Percentiles rank a stretch among this genome's conserved stretches.
phyloP scores from a whole-genome alignment of 2,888 invertebrate species.

The Hyalella azteca region DNA sequence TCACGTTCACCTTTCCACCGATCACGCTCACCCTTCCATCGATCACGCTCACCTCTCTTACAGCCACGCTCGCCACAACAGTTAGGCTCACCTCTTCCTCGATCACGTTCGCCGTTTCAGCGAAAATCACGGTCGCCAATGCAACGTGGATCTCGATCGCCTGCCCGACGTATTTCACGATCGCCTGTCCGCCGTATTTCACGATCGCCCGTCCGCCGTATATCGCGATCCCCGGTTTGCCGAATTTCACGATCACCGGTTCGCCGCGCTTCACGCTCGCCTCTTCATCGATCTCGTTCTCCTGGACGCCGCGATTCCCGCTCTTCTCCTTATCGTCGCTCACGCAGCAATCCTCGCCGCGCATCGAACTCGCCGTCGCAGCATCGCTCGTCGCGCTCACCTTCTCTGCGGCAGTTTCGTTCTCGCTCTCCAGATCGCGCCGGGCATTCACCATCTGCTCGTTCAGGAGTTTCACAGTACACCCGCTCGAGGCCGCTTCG shows the following conservation, averaged over 20 bases:
- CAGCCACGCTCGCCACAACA: too few species aligned
- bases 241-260: too few species aligned
- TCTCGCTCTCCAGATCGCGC: slow-evolving; percentile 1
- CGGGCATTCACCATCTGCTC: not conserved
- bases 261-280: not conserved
- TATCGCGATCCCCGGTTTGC: not conserved
- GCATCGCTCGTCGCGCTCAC: slow-evolving; percentile 3
- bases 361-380: not conserved
- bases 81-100: too few species aligned
- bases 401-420: slow-evolving; percentile 3
- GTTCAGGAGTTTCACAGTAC: not conserved
- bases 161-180: too few species aligned
- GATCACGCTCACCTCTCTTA: too few species aligned
- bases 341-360: not conserved
- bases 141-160: too few species aligned
- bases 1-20: not conserved
- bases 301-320: not conserved
- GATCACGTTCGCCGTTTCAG: too few species aligned
- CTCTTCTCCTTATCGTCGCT: not conserved
- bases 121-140: too few species aligned
- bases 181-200: not conserved
- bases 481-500: not conserved
- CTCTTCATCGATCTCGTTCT: not conserved
- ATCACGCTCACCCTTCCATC: not conserved
- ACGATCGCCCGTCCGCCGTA: not conserved